These are phyloP conservation scores for Notiomystis cincta DNA, from an alignment of 2,113 vertebrate species.

Conservation along the genomic window DNA sequence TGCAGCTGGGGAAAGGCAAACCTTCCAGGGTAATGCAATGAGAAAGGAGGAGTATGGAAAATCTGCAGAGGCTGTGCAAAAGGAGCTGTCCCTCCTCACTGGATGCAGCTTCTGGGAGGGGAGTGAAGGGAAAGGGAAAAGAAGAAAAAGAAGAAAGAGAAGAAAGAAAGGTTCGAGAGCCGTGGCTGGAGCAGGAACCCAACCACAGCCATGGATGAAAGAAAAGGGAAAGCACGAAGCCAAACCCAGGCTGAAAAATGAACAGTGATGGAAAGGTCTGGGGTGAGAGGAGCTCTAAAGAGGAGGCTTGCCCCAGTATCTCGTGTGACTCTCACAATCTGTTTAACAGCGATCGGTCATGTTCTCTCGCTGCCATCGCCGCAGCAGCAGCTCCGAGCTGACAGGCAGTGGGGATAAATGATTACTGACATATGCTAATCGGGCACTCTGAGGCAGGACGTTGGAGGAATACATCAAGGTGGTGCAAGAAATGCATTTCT, in stretches of 20 bases:
- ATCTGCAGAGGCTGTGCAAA: background rate
- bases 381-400: conserved; percentile 39
- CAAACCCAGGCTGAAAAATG: conserved; percentile 25
- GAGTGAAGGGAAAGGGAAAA: background rate
- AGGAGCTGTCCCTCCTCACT: background rate
- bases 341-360: conserved; percentile 58
- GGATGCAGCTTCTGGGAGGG: background rate
- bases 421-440: conserved; percentile 73
- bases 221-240: background rate
- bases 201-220: background rate
- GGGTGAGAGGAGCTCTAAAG: conserved; percentile 20
- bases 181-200: background rate
- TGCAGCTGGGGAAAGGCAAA: background rate
- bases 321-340: conserved; percentile 75
- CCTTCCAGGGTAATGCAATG: background rate
- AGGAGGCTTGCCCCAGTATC: conserved; percentile 71
- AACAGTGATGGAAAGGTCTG: conserved; percentile 26
- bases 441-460: conserved; percentile 51
- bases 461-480: conserved; percentile 38
- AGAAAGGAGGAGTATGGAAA: background rate
- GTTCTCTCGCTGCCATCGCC: conserved; percentile 57
- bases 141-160: background rate
- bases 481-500: background rate
- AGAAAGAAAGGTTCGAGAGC: background rate
- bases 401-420: conserved; percentile 49